phyloP scores from a whole-genome alignment of 2,888 invertebrate genomes.

The Synanthedon formicaeformis region DNA sequence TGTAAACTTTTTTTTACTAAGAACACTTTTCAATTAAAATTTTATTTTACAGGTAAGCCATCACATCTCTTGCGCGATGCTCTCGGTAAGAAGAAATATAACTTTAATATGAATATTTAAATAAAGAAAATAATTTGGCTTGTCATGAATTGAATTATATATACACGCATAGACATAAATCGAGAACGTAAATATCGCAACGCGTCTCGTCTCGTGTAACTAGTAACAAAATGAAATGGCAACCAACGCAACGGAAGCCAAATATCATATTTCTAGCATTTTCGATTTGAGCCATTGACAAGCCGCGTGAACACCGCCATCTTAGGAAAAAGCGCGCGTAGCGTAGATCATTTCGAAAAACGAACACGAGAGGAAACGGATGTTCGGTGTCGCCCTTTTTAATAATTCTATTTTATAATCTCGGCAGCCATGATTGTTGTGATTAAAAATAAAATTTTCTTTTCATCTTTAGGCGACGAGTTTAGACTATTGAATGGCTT shows the following conservation, averaged over 20 bases:
- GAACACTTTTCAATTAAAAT: too few relatives aligned
- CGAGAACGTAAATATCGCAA: neutral
- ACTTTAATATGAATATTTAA: too few relatives aligned
- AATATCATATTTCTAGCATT: constrained; percentile 7
- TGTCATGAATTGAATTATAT: too few relatives aligned
- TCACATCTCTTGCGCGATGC: too few relatives aligned
- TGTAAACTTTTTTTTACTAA: too few relatives aligned
- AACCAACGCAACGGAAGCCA: constrained; percentile 5
- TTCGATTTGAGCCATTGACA: constrained; percentile 10
- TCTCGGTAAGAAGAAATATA: too few relatives aligned
- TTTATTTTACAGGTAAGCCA: too few relatives aligned
- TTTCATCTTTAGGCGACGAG: constrained; percentile 43
- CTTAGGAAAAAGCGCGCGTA: constrained; percentile 27
- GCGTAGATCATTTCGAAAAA: constrained; percentile 18
- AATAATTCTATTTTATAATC: constrained; percentile 59
- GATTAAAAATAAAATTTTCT: constrained; percentile 53
- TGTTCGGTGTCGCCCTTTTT: constrained; percentile 54
- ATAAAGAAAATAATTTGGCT: too few relatives aligned
- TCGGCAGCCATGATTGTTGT: constrained; percentile 33
- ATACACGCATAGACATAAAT: too few relatives aligned
- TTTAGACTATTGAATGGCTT: constrained; percentile 33
- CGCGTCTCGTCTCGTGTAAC: neutral
- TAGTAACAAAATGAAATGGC: neutral
- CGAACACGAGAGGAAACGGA: constrained; percentile 57
- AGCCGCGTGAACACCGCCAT: constrained; percentile 18